Evolutionary conservation across 2,888 invertebrate species (phyloP).

Genomic region (Notodonta dromedarius): DNA sequence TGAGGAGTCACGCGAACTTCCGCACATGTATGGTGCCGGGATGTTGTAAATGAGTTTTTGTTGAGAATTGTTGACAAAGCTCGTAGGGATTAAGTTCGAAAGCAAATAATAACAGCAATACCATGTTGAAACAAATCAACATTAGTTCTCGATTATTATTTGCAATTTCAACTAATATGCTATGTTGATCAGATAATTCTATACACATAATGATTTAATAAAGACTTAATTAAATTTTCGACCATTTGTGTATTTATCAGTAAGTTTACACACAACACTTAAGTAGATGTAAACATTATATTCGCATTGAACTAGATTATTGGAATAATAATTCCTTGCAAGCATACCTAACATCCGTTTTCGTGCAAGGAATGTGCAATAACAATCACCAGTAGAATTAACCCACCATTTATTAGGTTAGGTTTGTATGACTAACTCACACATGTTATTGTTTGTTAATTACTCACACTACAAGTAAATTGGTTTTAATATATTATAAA

Average conservation of each 20-base stretch:
- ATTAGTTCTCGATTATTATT: neutral
- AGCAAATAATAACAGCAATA: neutral
- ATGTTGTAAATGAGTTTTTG: neutral
- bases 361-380: neutral
- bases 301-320: neutral
- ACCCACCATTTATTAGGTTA: slow-evolving; percentile 1
- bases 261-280: no score
- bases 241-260: no score
- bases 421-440: neutral
- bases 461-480: neutral
- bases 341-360: neutral
- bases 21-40: slow-evolving; percentile 5
- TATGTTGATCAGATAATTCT: neutral
- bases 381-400: neutral
- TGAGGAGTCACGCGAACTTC: slow-evolving; percentile 43
- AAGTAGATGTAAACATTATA: no score
- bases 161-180: neutral
- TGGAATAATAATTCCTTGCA: neutral
- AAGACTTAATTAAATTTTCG: neutral
- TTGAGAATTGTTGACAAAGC: neutral
- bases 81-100: neutral
- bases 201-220: neutral
- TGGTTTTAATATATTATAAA: neutral
- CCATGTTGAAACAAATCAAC: neutral
- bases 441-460: slow-evolving; percentile 1